These are phyloP conservation scores for Xiphophorus couchianus DNA, from an alignment of 2,113 vertebrate species.

Conservation along the genomic window DNA sequence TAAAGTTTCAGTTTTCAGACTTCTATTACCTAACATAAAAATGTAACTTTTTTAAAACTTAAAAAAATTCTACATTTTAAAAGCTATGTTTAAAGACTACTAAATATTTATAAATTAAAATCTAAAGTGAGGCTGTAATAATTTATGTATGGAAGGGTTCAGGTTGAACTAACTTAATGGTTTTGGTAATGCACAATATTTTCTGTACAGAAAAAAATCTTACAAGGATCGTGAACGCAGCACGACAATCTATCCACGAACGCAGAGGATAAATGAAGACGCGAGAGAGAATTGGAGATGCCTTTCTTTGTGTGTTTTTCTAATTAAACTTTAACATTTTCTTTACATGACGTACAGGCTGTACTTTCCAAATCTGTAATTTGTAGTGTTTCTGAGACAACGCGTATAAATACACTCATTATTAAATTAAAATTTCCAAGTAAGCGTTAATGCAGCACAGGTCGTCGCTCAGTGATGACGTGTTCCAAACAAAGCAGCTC, in stretches of 20 bases:
- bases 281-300: neutral
- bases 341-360: neutral
- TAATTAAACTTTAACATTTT: neutral
- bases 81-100: no score
- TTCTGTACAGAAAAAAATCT: no score
- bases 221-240: neutral
- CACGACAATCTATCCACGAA: neutral
- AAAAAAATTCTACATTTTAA: no score
- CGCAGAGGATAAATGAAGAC: neutral
- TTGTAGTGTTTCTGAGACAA: neutral
- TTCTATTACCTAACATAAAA: neutral
- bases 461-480: conserved; percentile 56
- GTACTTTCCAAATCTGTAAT: no score
- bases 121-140: no score
- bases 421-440: neutral
- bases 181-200: no score
- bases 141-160: no score
- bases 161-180: no score
- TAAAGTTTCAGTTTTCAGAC: neutral
- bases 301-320: no score
- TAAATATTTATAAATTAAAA: no score
- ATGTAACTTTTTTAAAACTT: neutral
- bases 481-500: conserved; percentile 12
- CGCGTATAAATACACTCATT: no score
- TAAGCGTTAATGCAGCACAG: conserved; percentile 13